Evolutionary conservation across 2,888 invertebrate species (phyloP).

Genomic region (Helicoverpa assulta): DNA sequence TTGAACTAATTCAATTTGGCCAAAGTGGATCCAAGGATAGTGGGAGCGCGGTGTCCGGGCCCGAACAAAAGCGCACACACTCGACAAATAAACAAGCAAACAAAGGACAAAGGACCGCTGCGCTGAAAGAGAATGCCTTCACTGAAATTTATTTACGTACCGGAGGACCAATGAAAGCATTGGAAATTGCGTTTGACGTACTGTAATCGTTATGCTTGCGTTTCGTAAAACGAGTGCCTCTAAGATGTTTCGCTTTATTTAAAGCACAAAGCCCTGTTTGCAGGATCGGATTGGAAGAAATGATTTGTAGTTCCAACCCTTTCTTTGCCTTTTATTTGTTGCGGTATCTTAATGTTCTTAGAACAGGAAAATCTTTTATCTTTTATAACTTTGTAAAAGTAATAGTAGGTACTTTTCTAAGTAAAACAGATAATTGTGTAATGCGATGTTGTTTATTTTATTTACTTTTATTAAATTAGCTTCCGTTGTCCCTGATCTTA

Average conservation of each 20-base stretch:
- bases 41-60: slow-evolving; percentile 61
- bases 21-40: slow-evolving; percentile 75
- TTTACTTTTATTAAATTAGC: not conserved
- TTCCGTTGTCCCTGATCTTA: too few relatives aligned
- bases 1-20: slow-evolving; percentile 81
- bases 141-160: slow-evolving; percentile 73
- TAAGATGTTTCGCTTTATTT: slow-evolving; percentile 58
- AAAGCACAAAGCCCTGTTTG: slow-evolving; percentile 46
- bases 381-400: not conserved
- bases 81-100: slow-evolving; percentile 69
- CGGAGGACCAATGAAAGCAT: slow-evolving; percentile 65
- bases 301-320: slow-evolving; percentile 44
- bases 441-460: not conserved
- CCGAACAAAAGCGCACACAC: slow-evolving; percentile 78
- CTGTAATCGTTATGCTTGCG: slow-evolving; percentile 64
- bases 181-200: slow-evolving; percentile 67
- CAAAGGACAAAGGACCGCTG: slow-evolving; percentile 73
- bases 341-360: slow-evolving; percentile 8
- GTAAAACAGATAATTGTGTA: not conserved
- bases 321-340: slow-evolving; percentile 19
- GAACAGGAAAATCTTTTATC: not conserved
- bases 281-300: slow-evolving; percentile 34
- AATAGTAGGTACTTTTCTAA: not conserved
- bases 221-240: slow-evolving; percentile 53
- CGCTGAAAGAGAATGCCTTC: slow-evolving; percentile 69